Conservation (phyloP, 2,113 vertebrate species). For the Heterocephalus glaber region DNA sequence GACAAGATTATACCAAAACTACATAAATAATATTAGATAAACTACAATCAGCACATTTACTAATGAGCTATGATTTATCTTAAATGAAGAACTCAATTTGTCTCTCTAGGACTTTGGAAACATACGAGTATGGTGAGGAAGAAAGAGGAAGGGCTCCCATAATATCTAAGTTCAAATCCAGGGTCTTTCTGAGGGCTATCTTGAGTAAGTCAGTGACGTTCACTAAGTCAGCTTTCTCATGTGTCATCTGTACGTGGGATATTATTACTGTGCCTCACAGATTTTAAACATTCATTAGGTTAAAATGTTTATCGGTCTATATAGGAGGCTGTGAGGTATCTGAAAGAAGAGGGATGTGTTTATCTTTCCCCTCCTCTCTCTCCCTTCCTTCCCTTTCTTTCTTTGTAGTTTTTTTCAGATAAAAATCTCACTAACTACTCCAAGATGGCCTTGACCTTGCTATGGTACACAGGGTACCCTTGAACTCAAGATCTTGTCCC, state of each 20-base stretch:
- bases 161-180: constrained; percentile 35
- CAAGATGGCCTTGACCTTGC: neutral
- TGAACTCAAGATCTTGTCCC: neutral
- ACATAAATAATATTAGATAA: constrained; percentile 20
- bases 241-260: neutral
- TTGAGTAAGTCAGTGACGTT: constrained; percentile 5
- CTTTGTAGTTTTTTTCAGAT: neutral
- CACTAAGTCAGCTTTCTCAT: neutral
- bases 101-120: constrained; percentile 41
- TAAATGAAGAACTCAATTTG: constrained; percentile 23
- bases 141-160: neutral
- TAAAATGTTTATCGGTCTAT: neutral
- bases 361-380: neutral
- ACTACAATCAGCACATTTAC: constrained; percentile 19
- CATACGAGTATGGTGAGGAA: neutral
- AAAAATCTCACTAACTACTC: neutral
- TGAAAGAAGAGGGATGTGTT: neutral
- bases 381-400: neutral
- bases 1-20: neutral
- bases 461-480: neutral
- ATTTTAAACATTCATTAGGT: neutral
- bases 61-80: constrained; percentile 18
- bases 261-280: neutral
- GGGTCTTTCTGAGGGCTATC: constrained; percentile 18
- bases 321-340: neutral